Evolutionary conservation across 1,140 invertebrate genomes (phyloP).

Genomic region (Glossosoma conforme): DNA sequence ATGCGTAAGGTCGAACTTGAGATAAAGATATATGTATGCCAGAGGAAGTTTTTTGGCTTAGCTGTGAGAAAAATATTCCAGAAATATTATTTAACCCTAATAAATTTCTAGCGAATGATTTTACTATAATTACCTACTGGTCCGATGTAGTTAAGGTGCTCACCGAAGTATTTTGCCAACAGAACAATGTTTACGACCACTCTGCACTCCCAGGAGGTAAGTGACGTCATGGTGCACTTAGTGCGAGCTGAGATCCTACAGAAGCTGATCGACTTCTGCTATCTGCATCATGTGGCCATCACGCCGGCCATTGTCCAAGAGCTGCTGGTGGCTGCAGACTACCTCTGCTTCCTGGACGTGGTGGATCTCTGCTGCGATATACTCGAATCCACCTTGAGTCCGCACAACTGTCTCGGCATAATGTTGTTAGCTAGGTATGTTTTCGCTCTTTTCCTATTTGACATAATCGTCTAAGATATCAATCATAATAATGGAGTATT

Average conservation of each 20-base stretch:
- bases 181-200: constrained; percentile 64
- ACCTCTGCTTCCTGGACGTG: constrained; percentile 59
- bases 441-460: neutral
- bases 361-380: constrained; percentile 61
- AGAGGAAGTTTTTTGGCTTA: too few species aligned
- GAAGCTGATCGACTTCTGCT: constrained; percentile 60
- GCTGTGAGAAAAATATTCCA: too few species aligned
- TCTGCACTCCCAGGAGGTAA: constrained; percentile 52
- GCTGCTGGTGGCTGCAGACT: constrained; percentile 57
- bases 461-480: neutral
- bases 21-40: too few species aligned
- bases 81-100: too few species aligned
- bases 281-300: constrained; percentile 53
- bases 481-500: too few species aligned
- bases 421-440: constrained; percentile 52
- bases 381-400: constrained; percentile 51
- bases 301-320: constrained; percentile 59
- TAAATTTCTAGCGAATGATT: too few species aligned
- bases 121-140: too few species aligned
- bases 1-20: too few species aligned
- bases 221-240: constrained; percentile 55
- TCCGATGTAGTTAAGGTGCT: too few species aligned
- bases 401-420: constrained; percentile 62
- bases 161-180: too few species aligned
- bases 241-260: constrained; percentile 57